A percentile compares a stretch with the other conserved stretches of the same genome.
Evolutionary conservation across 2,888 invertebrate genomes (phyloP).

Genomic region (Ennomos quercinarius): DNA sequence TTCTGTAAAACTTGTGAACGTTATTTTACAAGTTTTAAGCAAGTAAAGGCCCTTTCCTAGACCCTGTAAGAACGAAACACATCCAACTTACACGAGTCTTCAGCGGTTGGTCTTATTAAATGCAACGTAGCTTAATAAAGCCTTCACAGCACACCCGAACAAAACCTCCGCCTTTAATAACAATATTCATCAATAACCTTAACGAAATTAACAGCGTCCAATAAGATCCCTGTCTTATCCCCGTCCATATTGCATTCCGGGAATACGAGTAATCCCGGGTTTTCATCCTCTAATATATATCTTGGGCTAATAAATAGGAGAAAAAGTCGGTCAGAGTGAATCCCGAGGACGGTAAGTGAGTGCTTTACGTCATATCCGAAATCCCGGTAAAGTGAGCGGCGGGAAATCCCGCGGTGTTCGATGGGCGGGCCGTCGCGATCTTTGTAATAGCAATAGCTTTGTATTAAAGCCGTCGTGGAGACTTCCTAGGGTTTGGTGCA

Average conservation of each 20-base stretch:
- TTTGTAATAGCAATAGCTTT: conserved; percentile 85
- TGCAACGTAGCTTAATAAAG: conserved; percentile 39
- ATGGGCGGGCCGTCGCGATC: conserved; percentile 78
- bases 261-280: conserved; percentile 62
- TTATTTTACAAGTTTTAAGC: too few relatives aligned
- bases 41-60: too few relatives aligned
- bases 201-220: conserved; percentile 57
- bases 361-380: conserved; percentile 85
- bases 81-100: conserved; percentile 2
- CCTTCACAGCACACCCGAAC: conserved; percentile 22
- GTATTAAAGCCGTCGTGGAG: conserved; percentile 81
- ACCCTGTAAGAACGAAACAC: too few relatives aligned
- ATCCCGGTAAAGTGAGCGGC: conserved; percentile 83
- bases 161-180: conserved; percentile 39
- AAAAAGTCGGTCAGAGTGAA: conserved; percentile 77
- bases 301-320: conserved; percentile 79
- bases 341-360: conserved; percentile 71
- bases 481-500: conserved; percentile 73
- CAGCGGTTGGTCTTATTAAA: conserved; percentile 26
- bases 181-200: conserved; percentile 48
- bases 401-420: conserved; percentile 79
- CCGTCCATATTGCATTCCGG: conserved; percentile 62
- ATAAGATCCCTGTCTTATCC: conserved; percentile 53
- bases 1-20: conserved; percentile 23
- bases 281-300: conserved; percentile 72